A percentile compares a stretch with the other conserved stretches of the same genome.
Evolutionary conservation across 2,113 vertebrate genomes (phyloP).

Genomic region (Macrotis lagotis): DNA sequence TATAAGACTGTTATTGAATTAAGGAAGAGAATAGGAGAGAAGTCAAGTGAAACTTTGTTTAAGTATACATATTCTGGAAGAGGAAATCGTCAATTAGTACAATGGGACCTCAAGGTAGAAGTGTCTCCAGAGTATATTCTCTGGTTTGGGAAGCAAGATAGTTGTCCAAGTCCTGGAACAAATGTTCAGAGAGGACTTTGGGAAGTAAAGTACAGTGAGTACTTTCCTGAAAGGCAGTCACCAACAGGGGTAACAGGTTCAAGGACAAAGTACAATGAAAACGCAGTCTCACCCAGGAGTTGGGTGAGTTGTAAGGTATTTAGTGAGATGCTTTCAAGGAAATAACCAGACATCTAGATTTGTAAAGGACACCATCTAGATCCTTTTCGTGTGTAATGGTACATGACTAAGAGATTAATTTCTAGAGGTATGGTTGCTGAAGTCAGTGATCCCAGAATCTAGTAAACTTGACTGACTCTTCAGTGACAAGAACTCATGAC

Average conservation of each 20-base stretch:
- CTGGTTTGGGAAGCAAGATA: neutral
- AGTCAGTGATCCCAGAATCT: constrained; percentile 10
- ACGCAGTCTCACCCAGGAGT: too few species aligned
- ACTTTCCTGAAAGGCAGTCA: neutral
- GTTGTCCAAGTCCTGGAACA: neutral
- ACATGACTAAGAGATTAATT: neutral
- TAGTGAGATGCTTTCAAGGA: too few species aligned
- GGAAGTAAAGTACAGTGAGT: neutral
- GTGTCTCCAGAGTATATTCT: neutral
- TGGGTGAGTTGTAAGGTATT: too few species aligned
- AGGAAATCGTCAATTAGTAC: neutral
- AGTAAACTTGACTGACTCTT: constrained; percentile 4
- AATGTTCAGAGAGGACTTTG: neutral
- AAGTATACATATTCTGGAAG: neutral
- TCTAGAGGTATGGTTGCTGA: constrained; percentile 9
- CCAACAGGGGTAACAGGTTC: neutral
- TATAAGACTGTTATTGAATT: neutral
- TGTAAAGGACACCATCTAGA: neutral
- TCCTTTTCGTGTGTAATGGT: neutral
- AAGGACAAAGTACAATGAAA: too few species aligned
- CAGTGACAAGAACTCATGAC: constrained; percentile 31
- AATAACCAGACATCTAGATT: too few species aligned
- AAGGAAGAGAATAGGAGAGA: neutral
- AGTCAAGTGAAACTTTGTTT: neutral
- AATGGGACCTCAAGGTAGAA: neutral